Evolutionary conservation across 2,888 invertebrate genomes (phyloP), one percentile per base, ranked within the genome.

Genomic region (Chalcosyrphus nemorum): DNA sequence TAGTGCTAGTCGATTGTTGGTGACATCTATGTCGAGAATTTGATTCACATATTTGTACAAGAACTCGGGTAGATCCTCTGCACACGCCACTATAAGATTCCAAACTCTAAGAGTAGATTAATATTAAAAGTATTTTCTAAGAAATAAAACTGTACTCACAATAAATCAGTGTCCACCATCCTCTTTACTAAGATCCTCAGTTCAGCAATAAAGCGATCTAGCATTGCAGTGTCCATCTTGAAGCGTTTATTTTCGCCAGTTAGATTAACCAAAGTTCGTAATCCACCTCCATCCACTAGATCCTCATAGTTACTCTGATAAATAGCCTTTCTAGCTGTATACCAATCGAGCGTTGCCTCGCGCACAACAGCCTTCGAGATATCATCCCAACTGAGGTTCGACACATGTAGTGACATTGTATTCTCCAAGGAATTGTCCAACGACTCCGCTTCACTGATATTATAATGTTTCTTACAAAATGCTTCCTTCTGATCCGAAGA

Each of bases 291-390:
- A 9, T 72, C 15, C n/a, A 77, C 24, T 0, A 77, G n/a, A 4
- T 54, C 2, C 6, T 72, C 65, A 11, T 24, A 65, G 11, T 66
- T 24, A 11, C 2, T 1, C 24, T 57, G 2, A 9, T 29, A 3
- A 11, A 68, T 57, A 9, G 24, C 4, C 1, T 21, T 2, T 0
- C n/a, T 27, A 19, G 32, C 71, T 27, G 66, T 35, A 19, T 32
- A 76, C 85, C 65, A 71, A 61, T 85, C 75, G 4, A 76, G 59
- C 0, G 78, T 70, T 3, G 41, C 27, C 43, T 75, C 45, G 1
- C 81, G 54, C 7, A 81, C 27, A 1, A 71, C 52, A 19, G 50
- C 54, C 11, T 32, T 63, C 9, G 65, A 75, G 5, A 43, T 19
- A 0, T 66, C 63, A 50, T 85, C 61, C 70, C 71, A 76, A 11